Evolutionary conservation across 1,140 invertebrate species (phyloP), one percentile per base, ranked within the genome.

Genomic region (Tribolium madens): DNA sequence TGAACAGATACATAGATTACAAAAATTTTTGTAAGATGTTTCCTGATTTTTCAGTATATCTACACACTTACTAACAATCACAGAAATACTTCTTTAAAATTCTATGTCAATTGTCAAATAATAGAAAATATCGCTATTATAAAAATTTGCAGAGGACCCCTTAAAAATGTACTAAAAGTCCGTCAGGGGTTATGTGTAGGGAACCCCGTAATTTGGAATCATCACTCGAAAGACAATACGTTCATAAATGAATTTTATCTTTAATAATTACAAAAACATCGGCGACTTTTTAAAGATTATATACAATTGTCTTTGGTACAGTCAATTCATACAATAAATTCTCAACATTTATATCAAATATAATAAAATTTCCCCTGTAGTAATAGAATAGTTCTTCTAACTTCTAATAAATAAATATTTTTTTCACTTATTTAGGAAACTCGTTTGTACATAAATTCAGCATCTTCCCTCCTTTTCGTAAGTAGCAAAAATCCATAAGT

Each of bases 391-490:
- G 71, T 80, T 77, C 76, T 76, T 79, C 73, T 71, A 76, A 76
- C 64, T 78, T 82, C 42, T 78, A 78, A 82, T 82, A 82, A 82
- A 82, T 82, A 82, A 79, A 81, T 76, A 80, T 80, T 75, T 80
- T 78, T 70, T 80, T 80, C 73, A 79, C 78, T 71, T 81, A 77
- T 53, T 81, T 77, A 81, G 75, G 75, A 82, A 82, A 79, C 78
- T 72, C 75, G 78, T 81, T 83, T 79, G 79, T 82, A 82, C 81
- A 82, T 79, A 75, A 78, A 79, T 73, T 76, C 76, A 77, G 57
- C 71, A 57, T 75, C 26, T 64, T 64, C 57, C 53, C 76, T 75
- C 68, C 47, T 72, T 69, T 17, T 77, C 76, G 18, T 50, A 74
- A 68, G 52, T 77, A 74, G 18, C 64, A 57, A 78, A 78, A 71